phyloP scores from a whole-genome alignment of 2,113 vertebrate genomes.

The Indicator maculatus region DNA sequence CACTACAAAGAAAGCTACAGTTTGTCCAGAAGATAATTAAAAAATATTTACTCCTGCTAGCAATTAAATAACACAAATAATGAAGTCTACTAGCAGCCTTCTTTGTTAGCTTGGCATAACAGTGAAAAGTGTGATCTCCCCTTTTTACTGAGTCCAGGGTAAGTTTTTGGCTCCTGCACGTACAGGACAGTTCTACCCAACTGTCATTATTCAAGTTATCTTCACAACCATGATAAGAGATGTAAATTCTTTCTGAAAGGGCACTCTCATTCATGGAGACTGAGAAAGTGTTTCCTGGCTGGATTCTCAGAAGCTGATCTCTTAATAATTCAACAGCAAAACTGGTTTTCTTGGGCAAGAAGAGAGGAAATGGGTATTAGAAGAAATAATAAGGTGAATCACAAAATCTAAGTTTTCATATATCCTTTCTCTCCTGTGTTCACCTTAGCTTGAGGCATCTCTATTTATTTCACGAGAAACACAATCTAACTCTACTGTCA shows the following conservation, averaged over 20 bases:
- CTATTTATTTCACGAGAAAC: not conserved
- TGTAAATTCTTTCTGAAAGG: not conserved
- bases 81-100: not conserved
- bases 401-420: fast-evolving
- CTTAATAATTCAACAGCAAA: not conserved
- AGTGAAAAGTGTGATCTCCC: not conserved
- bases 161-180: not conserved
- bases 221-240: not conserved
- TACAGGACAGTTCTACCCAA: not conserved
- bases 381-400: not conserved
- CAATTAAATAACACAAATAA: not conserved
- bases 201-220: not conserved
- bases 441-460: not conserved
- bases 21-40: not conserved
- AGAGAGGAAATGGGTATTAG: not conserved
- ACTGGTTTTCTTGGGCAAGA: not conserved
- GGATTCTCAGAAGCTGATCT: not conserved
- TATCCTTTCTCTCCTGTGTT: not conserved
- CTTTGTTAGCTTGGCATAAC: not conserved
- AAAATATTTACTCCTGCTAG: not conserved
- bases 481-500: not conserved
- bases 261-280: not conserved
- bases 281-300: not conserved
- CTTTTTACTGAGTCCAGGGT: not conserved
- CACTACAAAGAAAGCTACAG: not conserved